These are phyloP conservation scores for Micromys minutus DNA, from an alignment of 2,113 vertebrate genomes.

Conservation along the genomic window DNA sequence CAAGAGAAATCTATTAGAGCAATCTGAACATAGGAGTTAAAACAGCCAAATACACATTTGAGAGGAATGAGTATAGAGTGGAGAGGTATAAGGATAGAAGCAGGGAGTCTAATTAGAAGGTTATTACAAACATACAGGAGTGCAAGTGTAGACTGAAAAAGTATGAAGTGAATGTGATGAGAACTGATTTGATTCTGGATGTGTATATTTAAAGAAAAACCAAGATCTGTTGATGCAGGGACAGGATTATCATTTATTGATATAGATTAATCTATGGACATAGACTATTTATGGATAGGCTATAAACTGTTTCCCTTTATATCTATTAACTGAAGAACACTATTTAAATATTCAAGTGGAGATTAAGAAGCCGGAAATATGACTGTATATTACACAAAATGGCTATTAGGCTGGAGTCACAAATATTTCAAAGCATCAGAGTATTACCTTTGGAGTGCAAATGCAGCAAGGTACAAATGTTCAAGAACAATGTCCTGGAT, in stretches of 20 bases:
- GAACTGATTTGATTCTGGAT: constrained; percentile 6
- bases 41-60: neutral
- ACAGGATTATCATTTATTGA: neutral
- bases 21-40: neutral
- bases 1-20: neutral
- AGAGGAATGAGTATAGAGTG: neutral
- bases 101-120: neutral
- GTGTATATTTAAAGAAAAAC: neutral
- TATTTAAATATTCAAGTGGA: neutral
- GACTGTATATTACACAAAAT: neutral
- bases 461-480: neutral
- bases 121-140: neutral
- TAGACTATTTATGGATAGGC: neutral
- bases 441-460: neutral
- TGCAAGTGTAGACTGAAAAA: neutral
- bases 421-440: neutral
- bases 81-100: neutral
- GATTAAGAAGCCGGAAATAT: neutral
- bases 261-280: neutral
- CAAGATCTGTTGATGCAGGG: neutral
- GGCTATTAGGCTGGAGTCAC: neutral
- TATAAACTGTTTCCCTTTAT: neutral
- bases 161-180: neutral
- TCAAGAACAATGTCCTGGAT: neutral
- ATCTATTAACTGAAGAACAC: neutral